Base-by-base conservation (phyloP, 2,797 vertebrate genomes). In the Phrynocephalus guinanensis region DNA sequence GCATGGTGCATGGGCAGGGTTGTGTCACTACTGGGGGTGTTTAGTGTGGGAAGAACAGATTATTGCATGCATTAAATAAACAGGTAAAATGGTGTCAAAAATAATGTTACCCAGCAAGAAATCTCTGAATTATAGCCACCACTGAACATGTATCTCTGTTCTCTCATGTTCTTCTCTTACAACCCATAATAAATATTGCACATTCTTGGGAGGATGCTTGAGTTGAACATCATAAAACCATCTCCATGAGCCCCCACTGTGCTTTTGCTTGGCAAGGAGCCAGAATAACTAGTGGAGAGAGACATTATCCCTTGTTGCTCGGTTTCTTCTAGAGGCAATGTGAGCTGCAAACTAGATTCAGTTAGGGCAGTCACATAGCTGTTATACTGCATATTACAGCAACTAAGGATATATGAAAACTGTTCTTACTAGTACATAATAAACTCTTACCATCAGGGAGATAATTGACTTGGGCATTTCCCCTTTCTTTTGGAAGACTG, bases 31-130 rank as follows among this genome's bases (percentile, higher is more conserved):
- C 87, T 20, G 11, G 0, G 33, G 5, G 4, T 48, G 16, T 38
- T 94, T 85, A 89, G 56, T 52, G 18, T 56, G 18, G 76, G 84
- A 90, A 89, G 6, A 63, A 90, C 79, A 87, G 90, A 91, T 88
- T 76, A 82, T 22, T 15, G 48, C 75, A 63, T 3, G 60, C 63
- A 71, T 87, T n/a, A 78, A 91, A 16, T 68, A 91, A 92, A 84
- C 48, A 83, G 60, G 28, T 68, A 83, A 79, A 86, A 56, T 0
- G 0, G 50, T 84, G 38, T 75, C 30, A 67, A 87, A 50, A 92
- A 79, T 67, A 86, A 83, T 73, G 63, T 3, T 79, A 67, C 85
- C 13, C 85, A 79, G 33, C 81, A 86, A 89, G 73, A 71, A 90
- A 89, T 88, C n/a, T 71, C 76, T 90, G 87, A 92, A 80, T 90